These are phyloP conservation scores for Semnopithecus entellus DNA, from an alignment of 2,113 vertebrate species.

Conservation along the genomic window DNA sequence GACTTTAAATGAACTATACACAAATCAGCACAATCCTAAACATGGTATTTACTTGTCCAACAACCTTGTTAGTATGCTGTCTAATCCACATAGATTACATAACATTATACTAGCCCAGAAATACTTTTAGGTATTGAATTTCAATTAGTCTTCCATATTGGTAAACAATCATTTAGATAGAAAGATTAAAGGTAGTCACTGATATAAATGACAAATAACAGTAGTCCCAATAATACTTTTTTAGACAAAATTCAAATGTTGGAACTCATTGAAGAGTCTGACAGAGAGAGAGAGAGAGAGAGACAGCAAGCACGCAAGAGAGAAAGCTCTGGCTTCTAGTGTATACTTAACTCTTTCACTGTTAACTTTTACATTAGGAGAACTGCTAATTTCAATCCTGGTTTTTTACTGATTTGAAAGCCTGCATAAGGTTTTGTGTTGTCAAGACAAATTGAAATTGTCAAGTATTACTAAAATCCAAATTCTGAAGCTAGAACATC, in stretches of 20 bases:
- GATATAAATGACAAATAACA: not conserved
- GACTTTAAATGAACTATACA: not conserved
- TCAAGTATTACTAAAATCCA: not conserved
- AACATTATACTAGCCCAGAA: not conserved
- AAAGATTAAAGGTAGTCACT: not conserved
- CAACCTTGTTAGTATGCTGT: not conserved
- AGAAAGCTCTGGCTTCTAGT: not conserved
- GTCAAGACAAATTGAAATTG: not conserved
- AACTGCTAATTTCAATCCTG: not conserved
- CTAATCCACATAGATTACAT: not conserved
- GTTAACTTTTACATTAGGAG: not conserved
- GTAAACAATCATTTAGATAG: not conserved
- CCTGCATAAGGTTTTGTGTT: not conserved
- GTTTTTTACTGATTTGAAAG: not conserved
- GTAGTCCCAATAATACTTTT: not conserved
- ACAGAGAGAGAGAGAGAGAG: not conserved
- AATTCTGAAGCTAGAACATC: not conserved
- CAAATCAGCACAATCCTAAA: not conserved
- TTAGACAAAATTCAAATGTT: not conserved
- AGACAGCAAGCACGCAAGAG: fast-evolving
- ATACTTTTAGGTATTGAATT: not conserved
- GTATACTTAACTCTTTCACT: not conserved
- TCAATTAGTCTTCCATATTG: not conserved
- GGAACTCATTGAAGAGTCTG: not conserved
- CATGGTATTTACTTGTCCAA: not conserved